Percentiles rank a stretch among this genome's conserved stretches.
Evolutionary conservation across 2,888 invertebrate genomes (phyloP).

Genomic region (Hofmannophila pseudospretella): DNA sequence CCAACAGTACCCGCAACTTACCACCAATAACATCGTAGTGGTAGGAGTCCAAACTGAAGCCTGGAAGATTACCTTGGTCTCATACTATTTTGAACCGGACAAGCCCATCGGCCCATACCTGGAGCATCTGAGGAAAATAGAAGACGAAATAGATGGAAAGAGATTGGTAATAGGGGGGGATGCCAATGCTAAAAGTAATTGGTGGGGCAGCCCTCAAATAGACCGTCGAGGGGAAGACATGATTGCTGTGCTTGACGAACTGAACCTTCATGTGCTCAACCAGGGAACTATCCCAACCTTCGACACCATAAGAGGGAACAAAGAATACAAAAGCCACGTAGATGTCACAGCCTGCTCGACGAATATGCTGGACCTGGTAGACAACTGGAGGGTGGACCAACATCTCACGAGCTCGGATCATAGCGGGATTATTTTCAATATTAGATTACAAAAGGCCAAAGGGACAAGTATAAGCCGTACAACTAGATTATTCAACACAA

Average conservation of each 20-base stretch:
- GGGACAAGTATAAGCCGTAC: constrained; percentile 1
- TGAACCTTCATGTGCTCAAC: constrained; percentile 11
- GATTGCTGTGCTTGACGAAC: constrained; percentile 6
- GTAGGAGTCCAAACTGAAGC: neutral
- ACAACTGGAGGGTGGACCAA: constrained; percentile 9
- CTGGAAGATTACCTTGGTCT: constrained; percentile 2
- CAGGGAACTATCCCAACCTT: constrained; percentile 9
- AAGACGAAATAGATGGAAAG: neutral
- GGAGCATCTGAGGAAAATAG: neutral
- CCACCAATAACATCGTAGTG: constrained; percentile 6
- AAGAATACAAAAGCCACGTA: constrained; percentile 11
- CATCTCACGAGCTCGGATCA: constrained; percentile 10
- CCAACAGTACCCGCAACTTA: neutral
- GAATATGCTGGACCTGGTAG: constrained; percentile 2
- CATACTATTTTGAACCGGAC: constrained; percentile 7
- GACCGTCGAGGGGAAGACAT: constrained; percentile 13
- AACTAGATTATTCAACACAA: constrained; percentile 8
- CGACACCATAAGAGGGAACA: constrained; percentile 10
- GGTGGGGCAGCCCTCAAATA: constrained; percentile 17
- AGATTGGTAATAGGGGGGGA: constrained; percentile 19
- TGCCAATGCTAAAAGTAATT: constrained; percentile 16
- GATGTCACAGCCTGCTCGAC: constrained; percentile 12
- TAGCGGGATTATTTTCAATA: constrained; percentile 3
- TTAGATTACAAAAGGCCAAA: neutral
- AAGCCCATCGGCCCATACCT: constrained; percentile 9